Conservation (phyloP, 2,888 invertebrate genomes). For the Synanthedon vespiformis region DNA sequence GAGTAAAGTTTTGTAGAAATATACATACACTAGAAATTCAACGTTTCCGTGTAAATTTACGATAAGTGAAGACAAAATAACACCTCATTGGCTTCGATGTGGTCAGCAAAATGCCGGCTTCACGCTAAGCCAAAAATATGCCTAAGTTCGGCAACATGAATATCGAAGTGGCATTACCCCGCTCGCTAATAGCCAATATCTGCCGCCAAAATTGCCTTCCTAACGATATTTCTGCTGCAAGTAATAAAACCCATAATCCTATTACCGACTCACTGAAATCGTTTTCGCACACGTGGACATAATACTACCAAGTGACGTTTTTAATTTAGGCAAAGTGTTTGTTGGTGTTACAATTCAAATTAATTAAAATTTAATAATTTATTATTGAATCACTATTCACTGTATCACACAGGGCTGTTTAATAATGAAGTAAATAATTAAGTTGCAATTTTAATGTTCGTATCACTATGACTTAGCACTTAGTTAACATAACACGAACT, state of each 20-base stretch:
- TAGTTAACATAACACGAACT: too few relatives aligned
- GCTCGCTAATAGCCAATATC: constrained; percentile 66
- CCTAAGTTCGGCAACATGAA: constrained; percentile 36
- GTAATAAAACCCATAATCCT: constrained; percentile 65
- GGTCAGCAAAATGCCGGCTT: neutral
- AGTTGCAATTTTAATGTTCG: too few relatives aligned
- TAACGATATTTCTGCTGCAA: constrained; percentile 64
- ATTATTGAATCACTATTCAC: neutral
- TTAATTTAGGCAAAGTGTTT: neutral
- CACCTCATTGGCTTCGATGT: too few relatives aligned
- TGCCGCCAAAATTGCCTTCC: constrained; percentile 63
- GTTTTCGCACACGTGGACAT: constrained; percentile 38
- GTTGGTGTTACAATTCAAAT: neutral
- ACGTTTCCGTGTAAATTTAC: too few relatives aligned
- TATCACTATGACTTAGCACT: too few relatives aligned
- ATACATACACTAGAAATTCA: too few relatives aligned
- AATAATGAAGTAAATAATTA: too few relatives aligned
- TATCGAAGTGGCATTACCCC: constrained; percentile 55
- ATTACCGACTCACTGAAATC: constrained; percentile 41
- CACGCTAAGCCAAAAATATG: constrained; percentile 7
- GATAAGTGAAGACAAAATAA: too few relatives aligned
- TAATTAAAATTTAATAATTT: neutral
- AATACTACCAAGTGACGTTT: constrained; percentile 15
- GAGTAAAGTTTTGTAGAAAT: too few relatives aligned
- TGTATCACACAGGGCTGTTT: too few relatives aligned